Conservation (phyloP, 2,113 vertebrate genomes). For the Gallinago undulata region DNA sequence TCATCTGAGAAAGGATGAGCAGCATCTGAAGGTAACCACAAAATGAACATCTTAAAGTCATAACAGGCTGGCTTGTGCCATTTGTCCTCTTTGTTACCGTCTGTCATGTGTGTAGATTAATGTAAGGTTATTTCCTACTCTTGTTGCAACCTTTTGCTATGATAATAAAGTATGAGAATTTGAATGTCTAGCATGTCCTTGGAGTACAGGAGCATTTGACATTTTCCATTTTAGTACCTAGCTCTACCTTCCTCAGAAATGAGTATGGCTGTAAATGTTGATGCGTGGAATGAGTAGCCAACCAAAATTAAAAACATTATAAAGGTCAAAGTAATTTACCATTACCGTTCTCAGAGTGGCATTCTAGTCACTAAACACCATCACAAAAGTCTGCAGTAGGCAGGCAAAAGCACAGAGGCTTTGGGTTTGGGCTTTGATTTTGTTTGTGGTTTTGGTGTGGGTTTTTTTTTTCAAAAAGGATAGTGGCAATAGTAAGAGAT, state of each 20-base stretch:
- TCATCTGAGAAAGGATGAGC: background rate
- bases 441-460: background rate
- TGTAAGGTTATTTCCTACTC: slow-evolving; percentile 31
- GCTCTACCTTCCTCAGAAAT: slow-evolving; percentile 20
- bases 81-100: background rate
- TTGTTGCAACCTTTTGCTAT: slow-evolving; percentile 27
- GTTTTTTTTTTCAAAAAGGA: background rate
- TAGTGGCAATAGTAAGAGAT: background rate
- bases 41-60: background rate
- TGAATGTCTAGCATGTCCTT: slow-evolving; percentile 45
- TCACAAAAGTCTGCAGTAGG: background rate
- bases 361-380: background rate
- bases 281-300: slow-evolving; percentile 19
- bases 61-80: background rate
- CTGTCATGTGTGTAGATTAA: background rate
- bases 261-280: slow-evolving; percentile 28
- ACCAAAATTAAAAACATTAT: slow-evolving; percentile 46
- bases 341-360: background rate
- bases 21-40: background rate
- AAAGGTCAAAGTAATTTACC: slow-evolving; percentile 58
- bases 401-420: background rate
- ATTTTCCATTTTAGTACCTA: slow-evolving; percentile 57
- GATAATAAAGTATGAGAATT: slow-evolving; percentile 57
- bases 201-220: slow-evolving; percentile 33
- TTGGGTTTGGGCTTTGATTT: background rate